A percentile compares a stretch with the other conserved stretches of the same genome.
Conservation (phyloP, 2,888 invertebrate species). For the Willowsia nigromaculata region DNA sequence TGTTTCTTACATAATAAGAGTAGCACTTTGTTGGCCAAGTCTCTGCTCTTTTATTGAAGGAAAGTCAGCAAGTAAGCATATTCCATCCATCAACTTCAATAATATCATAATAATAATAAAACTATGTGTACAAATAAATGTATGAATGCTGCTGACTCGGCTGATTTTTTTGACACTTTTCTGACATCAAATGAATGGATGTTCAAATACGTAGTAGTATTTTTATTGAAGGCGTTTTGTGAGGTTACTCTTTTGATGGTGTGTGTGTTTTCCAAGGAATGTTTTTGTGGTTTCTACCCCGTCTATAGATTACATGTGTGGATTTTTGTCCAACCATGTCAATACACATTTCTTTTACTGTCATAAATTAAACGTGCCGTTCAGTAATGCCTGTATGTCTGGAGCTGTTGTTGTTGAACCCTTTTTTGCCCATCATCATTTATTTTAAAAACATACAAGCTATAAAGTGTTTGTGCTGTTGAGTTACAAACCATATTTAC, state of each 20-base stretch:
- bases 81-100: slow-evolving; percentile 35
- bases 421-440: slow-evolving; percentile 42
- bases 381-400: not conserved
- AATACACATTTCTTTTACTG: slow-evolving; percentile 47
- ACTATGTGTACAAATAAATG: not conserved
- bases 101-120: slow-evolving; percentile 9
- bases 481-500: not conserved
- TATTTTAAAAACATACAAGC: slow-evolving; percentile 2
- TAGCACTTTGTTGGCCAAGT: not conserved
- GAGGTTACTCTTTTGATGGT: not conserved
- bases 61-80: slow-evolving; percentile 6
- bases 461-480: not conserved
- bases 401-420: not conserved
- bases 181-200: slow-evolving; percentile 57
- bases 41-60: not conserved
- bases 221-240: not conserved
- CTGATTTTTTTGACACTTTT: slow-evolving; percentile 60
- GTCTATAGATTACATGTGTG: slow-evolving; percentile 34
- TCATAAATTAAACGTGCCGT: slow-evolving; percentile 5
- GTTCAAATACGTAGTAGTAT: no score
- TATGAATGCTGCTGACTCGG: slow-evolving; percentile 41
- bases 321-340: slow-evolving; percentile 34
- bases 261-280: not conserved
- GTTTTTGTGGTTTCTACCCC: not conserved
- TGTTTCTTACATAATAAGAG: not conserved